phyloP scores from a whole-genome alignment of 2,888 invertebrate species.

The Drosophila nigritarsus region DNA sequence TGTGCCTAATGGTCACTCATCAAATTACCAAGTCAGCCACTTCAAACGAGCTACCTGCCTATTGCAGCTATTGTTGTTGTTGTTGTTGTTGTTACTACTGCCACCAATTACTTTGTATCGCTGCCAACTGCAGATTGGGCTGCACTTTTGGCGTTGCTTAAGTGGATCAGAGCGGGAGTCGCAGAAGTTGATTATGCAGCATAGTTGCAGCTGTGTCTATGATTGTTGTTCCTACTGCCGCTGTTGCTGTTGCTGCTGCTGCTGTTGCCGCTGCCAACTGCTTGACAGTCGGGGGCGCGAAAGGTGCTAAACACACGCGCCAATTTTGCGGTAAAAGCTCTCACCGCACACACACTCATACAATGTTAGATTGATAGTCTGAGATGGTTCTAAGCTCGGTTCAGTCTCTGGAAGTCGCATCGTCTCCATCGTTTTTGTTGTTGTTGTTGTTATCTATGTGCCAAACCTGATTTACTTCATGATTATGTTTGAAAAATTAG shows the following conservation, averaged over 20 bases:
- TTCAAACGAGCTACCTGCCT: conserved; percentile 43
- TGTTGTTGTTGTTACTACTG: conserved; percentile 37
- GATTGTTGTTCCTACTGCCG: conserved; percentile 34
- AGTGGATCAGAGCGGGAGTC: conserved; percentile 43
- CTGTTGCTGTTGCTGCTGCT: conserved; percentile 10
- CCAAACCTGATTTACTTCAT: conserved; percentile 79
- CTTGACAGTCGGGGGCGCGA: conserved; percentile 54
- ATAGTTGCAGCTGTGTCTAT: conserved; percentile 52
- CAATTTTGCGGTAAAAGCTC: conserved; percentile 76
- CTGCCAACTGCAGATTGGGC: conserved; percentile 56
- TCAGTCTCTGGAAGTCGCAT: conserved; percentile 50
- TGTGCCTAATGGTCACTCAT: conserved; percentile 70
- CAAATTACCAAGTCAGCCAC: conserved; percentile 58
- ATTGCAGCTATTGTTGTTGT: conserved; percentile 41
- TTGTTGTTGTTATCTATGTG: conserved; percentile 73
- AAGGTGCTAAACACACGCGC: conserved; percentile 77
- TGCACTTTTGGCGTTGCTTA: conserved; percentile 45
- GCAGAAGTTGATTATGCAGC: conserved; percentile 55
- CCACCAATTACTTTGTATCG: conserved; percentile 63
- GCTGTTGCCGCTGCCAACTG: conserved; percentile 32
- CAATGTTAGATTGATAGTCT: conserved; percentile 56
- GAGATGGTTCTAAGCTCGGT: conserved; percentile 53
- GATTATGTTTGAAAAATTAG: conserved; percentile 84
- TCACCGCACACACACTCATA: conserved; percentile 55
- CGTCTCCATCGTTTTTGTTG: conserved; percentile 31